Evolutionary conservation across 2,888 invertebrate species (phyloP), one percentile per base, ranked within the genome.

Genomic region (Marasmarcha lunaedactyla): DNA sequence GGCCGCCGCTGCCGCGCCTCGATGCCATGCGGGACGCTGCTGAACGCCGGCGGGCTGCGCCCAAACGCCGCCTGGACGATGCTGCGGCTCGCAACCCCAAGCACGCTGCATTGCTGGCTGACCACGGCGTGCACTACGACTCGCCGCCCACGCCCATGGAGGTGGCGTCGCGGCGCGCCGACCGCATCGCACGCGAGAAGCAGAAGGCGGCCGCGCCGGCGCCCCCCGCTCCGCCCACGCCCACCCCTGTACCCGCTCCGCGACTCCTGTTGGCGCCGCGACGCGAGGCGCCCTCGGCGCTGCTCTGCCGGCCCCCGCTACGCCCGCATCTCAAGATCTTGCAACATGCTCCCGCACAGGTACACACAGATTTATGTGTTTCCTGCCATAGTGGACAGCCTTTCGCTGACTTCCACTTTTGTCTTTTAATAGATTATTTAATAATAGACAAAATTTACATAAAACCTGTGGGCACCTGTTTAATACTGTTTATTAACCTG

Each of bases 71-170:
- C 14, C 87, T 90, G 44, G 90, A 89, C 50, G 92, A 90, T 60
- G 55, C 59, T 47, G 89, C 91, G 7, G 83, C 84, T 36, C 77
- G 88, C 52, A 94, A 93, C 74, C 94, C 91, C 33, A 95, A 94
- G 65, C 94, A 95, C 68, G 89, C 92, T 15, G 90, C 91, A 37
- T 89, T 95, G 44, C 78, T 97, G 54, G 88, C 88, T 42, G 96
- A 95, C 50, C 90, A 90, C 63, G 93, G 93, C 26, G 91, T 98
- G 43, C 90, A 90, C 54, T 92, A 94, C 61, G 97, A 97, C 56
- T 87, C 86, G 61, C 96, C 97, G 4, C 81, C 94, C 37, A 85
- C 90, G 49, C 95, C 97, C 1, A 87, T 91, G 50, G 93, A 93
- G 55, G 90, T 95, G 38, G 94, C 94, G 11, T 77, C 87, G 15